A percentile compares a stretch with the other conserved stretches of the same genome.
phyloP scores from a whole-genome alignment of 2,888 invertebrate genomes.

The Nyleta sp. region DNA sequence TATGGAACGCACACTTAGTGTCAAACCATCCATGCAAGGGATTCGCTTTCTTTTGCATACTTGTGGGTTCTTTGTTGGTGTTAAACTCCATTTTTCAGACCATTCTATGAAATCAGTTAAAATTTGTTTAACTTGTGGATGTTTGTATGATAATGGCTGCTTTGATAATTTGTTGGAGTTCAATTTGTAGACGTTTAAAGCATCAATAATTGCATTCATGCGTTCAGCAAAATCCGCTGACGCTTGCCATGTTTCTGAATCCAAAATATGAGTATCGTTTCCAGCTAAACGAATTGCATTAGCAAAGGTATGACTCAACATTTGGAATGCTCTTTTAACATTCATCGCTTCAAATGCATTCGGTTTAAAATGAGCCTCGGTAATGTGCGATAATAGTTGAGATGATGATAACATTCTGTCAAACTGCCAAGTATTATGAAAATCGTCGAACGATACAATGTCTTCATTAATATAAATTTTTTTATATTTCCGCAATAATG shows the following conservation, averaged over 20 bases:
- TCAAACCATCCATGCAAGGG: too few relatives aligned
- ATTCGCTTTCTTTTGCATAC: too few relatives aligned
- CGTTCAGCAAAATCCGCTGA: slow-evolving; percentile 50
- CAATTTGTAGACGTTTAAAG: slow-evolving; percentile 21
- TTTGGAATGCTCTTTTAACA: not conserved
- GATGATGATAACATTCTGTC: slow-evolving; percentile 11
- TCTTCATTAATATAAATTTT: slow-evolving; percentile 9
- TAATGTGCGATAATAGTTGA: slow-evolving; percentile 22
- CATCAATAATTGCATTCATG: slow-evolving; percentile 53
- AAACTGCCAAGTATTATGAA: slow-evolving; percentile 9
- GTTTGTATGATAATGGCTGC: not conserved
- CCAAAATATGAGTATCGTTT: not conserved
- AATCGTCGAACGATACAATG: slow-evolving; percentile 24
- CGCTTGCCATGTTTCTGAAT: slow-evolving; percentile 35
- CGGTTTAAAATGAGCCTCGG: slow-evolving; percentile 23
- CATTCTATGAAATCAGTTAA: not conserved
- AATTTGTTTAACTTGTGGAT: not conserved
- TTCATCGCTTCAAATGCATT: slow-evolving; percentile 29
- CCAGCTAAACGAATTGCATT: slow-evolving; percentile 20
- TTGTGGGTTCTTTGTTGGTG: too few relatives aligned
- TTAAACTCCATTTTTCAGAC: not conserved
- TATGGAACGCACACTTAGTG: too few relatives aligned
- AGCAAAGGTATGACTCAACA: slow-evolving; percentile 5
- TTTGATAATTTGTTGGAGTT: not conserved
- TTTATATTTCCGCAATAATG: not conserved